These are phyloP conservation scores for Dryomyza anilis DNA, from an alignment of 2,888 invertebrate species.

Conservation along the genomic window DNA sequence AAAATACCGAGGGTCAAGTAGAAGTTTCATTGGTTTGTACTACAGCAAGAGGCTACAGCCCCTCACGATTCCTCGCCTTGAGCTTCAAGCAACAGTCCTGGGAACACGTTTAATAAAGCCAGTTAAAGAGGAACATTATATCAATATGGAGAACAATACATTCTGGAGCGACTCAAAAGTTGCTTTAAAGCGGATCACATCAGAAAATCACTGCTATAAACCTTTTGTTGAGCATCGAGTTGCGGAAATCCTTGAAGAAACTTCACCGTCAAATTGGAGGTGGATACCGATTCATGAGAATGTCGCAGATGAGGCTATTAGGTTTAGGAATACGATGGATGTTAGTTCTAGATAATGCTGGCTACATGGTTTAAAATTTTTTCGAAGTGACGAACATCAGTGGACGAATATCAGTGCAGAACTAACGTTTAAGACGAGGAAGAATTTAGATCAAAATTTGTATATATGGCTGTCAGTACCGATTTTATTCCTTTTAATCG, in stretches of 20 bases:
- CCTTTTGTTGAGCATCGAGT: neutral
- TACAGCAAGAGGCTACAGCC: conserved; percentile 12
- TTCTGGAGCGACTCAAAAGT: neutral
- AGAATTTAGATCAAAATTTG: neutral
- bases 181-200: neutral
- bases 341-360: neutral
- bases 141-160: neutral
- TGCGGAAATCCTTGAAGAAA: neutral
- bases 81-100: conserved; percentile 26
- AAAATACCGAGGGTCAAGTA: no score
- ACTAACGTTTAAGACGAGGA: neutral
- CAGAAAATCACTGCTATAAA: neutral
- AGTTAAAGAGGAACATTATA: neutral
- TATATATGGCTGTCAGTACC: neutral
- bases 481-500: neutral
- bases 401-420: neutral
- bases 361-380: neutral
- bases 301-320: neutral
- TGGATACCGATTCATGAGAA: neutral
- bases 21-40: neutral
- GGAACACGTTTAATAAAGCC: conserved; percentile 19
- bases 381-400: neutral
- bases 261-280: neutral
- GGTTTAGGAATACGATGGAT: neutral
- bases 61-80: conserved; percentile 25